phyloP scores from a whole-genome alignment of 2,888 invertebrate species.

The Microplitis manilae region DNA sequence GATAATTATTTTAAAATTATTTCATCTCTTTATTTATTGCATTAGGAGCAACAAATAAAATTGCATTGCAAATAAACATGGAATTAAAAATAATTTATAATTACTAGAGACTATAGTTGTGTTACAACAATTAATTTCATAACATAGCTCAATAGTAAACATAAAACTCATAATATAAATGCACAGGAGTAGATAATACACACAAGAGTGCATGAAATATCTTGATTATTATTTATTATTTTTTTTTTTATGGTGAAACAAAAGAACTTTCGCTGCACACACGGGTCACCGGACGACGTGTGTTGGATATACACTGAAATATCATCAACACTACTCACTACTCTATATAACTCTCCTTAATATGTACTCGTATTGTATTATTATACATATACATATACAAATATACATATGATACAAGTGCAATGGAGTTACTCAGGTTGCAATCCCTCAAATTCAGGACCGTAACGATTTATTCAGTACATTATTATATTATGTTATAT shows the following conservation, averaged over 20 bases:
- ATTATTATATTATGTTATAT: background rate
- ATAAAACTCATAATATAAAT: background rate
- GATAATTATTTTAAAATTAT: background rate
- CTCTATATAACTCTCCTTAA: background rate
- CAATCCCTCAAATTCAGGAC: constrained; percentile 31
- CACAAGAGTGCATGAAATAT: constrained; percentile 55
- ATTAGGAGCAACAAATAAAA: background rate
- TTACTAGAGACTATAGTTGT: constrained; percentile 17
- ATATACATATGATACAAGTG: constrained; percentile 23
- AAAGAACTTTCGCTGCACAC: constrained; percentile 64
- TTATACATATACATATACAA: background rate
- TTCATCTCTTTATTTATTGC: background rate
- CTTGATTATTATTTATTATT: constrained; percentile 51
- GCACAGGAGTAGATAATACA: constrained; percentile 7
- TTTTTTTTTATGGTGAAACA: constrained; percentile 48
- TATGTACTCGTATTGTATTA: constrained; percentile 19
- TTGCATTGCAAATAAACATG: constrained; percentile 29
- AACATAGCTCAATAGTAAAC: constrained; percentile 14
- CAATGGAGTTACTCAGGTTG: constrained; percentile 29
- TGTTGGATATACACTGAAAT: constrained; percentile 9
- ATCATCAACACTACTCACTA: constrained; percentile 8
- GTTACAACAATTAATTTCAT: constrained; percentile 29
- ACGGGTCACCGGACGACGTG: constrained; percentile 59
- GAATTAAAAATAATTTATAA: background rate
- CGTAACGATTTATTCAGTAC: constrained; percentile 25